Evolutionary conservation across 2,888 invertebrate genomes (phyloP).

Genomic region (Cephus nigrinus): DNA sequence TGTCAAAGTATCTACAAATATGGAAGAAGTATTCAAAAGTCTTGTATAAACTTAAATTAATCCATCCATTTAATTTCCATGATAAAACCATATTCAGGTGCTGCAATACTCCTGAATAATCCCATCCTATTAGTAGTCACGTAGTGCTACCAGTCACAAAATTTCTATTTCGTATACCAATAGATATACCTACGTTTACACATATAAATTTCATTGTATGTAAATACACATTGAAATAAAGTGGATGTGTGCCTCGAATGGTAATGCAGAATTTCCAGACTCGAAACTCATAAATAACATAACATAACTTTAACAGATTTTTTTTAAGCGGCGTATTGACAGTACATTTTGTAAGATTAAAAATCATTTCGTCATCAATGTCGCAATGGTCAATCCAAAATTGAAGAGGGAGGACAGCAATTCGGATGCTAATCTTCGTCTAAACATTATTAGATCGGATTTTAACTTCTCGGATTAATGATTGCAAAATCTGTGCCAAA

Average conservation of each 20-base stretch:
- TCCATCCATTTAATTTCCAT: neutral
- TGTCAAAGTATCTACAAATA: neutral
- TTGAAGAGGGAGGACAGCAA: neutral
- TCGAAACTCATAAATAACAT: neutral
- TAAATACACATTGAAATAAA: neutral
- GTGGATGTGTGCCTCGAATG: neutral
- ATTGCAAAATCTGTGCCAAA: neutral
- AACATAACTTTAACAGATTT: neutral
- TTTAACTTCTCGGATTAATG: too few relatives aligned
- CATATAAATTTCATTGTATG: neutral
- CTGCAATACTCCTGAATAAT: neutral
- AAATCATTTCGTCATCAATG: neutral
- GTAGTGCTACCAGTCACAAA: neutral
- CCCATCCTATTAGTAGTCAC: neutral
- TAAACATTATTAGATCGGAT: neutral
- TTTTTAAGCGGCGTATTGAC: neutral
- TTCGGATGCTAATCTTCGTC: neutral
- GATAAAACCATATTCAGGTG: neutral
- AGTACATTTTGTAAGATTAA: neutral
- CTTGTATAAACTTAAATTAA: neutral
- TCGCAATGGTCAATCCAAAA: neutral
- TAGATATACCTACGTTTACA: neutral
- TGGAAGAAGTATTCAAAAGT: neutral
- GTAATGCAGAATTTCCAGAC: neutral
- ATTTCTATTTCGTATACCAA: neutral